phyloP scores from a whole-genome alignment of 2,113 vertebrate genomes.

The Vulpes vulpes region DNA sequence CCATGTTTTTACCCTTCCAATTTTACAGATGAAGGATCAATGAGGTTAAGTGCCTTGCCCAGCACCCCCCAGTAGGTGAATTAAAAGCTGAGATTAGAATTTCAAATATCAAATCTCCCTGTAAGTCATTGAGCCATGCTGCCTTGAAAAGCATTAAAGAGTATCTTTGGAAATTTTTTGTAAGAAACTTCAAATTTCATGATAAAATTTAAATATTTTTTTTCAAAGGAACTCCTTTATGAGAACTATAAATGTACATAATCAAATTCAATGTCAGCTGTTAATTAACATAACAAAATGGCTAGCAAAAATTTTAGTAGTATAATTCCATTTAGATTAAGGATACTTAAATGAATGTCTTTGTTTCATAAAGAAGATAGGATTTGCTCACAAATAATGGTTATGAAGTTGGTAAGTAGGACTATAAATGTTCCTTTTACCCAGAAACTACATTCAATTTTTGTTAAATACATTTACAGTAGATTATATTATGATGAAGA shows the following conservation, averaged over 20 bases:
- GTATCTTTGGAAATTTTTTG: not conserved
- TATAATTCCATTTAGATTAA: not conserved
- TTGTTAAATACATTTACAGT: not conserved
- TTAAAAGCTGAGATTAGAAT: slow-evolving; percentile 21
- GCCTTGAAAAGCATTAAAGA: not conserved
- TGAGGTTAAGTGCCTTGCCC: slow-evolving; percentile 25
- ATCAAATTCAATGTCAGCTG: not conserved
- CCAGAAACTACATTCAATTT: not conserved
- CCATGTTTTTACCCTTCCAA: not conserved
- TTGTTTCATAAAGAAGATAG: slow-evolving; percentile 42
- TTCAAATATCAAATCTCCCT: not conserved
- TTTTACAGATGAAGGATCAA: slow-evolving; percentile 26
- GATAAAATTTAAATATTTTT: not conserved
- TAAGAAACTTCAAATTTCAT: not conserved
- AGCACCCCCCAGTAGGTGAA: not conserved
- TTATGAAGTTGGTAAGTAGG: not conserved
- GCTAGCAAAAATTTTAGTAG: not conserved
- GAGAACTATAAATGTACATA: not conserved
- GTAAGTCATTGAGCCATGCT: not conserved
- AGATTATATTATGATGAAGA: not conserved
- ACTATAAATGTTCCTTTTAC: not conserved
- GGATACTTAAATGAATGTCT: not conserved
- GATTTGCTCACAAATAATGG: not conserved
- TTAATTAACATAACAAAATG: slow-evolving; percentile 18
- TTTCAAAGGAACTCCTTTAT: not conserved